Evolutionary conservation across 1,140 invertebrate species (phyloP).

Genomic region (Tetragnatha versicolor): DNA sequence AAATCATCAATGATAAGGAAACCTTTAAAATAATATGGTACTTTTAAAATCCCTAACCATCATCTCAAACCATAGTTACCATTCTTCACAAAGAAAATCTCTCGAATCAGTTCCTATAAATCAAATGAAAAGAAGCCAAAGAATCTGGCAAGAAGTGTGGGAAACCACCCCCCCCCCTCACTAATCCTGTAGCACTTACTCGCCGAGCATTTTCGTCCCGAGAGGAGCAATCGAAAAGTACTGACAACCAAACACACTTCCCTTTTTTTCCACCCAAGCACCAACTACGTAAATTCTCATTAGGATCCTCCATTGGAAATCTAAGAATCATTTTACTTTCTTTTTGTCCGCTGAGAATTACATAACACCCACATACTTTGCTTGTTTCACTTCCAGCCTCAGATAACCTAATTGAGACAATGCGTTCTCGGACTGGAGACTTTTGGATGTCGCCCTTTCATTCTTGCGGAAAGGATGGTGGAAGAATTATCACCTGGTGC

Average conservation of each 20-base stretch:
- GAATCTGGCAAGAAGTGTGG: too few relatives aligned
- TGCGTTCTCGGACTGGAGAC: neutral
- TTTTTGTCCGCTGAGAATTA: slow-evolving; percentile 17
- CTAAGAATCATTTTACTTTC: slow-evolving; percentile 27
- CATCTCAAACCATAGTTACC: too few relatives aligned
- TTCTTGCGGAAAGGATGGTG: slow-evolving; percentile 1
- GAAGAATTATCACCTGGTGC: slow-evolving; percentile 14
- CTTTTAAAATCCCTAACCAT: too few relatives aligned
- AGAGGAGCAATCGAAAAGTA: too few relatives aligned
- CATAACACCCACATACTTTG: slow-evolving; percentile 15
- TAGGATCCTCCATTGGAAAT: slow-evolving; percentile 14
- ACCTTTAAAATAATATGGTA: too few relatives aligned
- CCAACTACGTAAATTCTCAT: slow-evolving; percentile 21
- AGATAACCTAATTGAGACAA: slow-evolving; percentile 22
- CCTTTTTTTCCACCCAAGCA: neutral
- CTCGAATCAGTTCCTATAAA: too few relatives aligned
- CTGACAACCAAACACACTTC: neutral
- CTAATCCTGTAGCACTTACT: too few relatives aligned
- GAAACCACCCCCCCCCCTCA: too few relatives aligned
- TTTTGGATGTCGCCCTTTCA: slow-evolving; percentile 13
- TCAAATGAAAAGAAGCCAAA: too few relatives aligned
- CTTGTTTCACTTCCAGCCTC: neutral
- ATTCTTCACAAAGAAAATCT: too few relatives aligned
- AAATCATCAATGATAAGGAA: too few relatives aligned
- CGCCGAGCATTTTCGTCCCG: too few relatives aligned